Conservation (phyloP, 30 jellyfish, hydroid and myxozoan genomes). For the Aurelia sp. region DNA sequence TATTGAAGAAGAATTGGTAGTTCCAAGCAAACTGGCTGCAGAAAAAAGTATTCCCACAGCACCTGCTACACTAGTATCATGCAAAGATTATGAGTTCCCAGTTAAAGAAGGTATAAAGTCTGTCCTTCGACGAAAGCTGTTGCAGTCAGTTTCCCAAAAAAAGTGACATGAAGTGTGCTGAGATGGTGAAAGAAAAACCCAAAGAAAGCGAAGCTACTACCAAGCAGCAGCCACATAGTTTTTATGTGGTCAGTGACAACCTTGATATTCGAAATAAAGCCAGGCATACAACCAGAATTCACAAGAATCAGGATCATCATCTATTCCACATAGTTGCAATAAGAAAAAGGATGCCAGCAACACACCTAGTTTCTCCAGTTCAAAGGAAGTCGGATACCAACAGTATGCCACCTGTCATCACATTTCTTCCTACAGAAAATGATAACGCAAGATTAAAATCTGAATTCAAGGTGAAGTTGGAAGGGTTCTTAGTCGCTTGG, state of each 20-base stretch:
- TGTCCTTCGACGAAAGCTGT: constrained; percentile 25
- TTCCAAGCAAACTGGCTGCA: constrained; percentile 2
- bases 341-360: constrained; percentile 17
- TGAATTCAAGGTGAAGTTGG: constrained; percentile 22
- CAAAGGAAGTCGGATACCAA: not conserved
- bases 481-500: constrained; percentile 13
- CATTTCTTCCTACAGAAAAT: constrained; percentile 17
- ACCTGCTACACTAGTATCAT: not conserved
- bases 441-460: constrained; percentile 13
- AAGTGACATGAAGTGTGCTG: constrained; percentile 18
- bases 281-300: constrained; percentile 25
- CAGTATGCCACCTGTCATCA: constrained; percentile 31
- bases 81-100: constrained; percentile 10
- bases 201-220: constrained; percentile 7
- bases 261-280: constrained; percentile 24
- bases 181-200: constrained; percentile 4
- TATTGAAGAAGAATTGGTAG: not conserved
- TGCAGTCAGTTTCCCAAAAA: constrained; percentile 4
- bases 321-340: constrained; percentile 30
- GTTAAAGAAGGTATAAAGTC: constrained; percentile 13
- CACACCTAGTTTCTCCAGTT: constrained; percentile 8
- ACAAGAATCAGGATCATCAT: constrained; percentile 24
- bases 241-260: constrained; percentile 15
- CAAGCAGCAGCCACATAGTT: constrained; percentile 24
- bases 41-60: not conserved